phyloP scores from a whole-genome alignment of 2,113 vertebrate genomes.

The Platysteira castanea region DNA sequence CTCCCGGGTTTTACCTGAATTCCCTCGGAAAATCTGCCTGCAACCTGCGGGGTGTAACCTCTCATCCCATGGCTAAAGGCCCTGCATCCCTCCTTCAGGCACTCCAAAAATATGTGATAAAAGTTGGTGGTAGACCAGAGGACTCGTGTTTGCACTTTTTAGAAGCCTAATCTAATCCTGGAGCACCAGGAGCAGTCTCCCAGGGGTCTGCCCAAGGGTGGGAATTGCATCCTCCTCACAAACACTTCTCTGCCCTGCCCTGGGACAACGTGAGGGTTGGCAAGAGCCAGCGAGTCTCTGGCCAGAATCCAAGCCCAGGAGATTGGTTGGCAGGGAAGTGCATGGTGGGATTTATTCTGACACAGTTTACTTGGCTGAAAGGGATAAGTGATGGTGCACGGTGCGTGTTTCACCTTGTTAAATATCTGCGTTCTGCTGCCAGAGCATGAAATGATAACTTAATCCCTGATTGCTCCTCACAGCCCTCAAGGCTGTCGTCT shows the following conservation, averaged over 20 bases:
- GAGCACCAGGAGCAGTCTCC: not conserved
- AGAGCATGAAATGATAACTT: slow-evolving; percentile 6
- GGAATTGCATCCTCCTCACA: not conserved
- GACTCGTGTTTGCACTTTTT: not conserved
- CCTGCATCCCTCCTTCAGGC: not conserved
- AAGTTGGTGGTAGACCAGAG: not conserved
- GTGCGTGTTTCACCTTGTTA: slow-evolving; percentile 7
- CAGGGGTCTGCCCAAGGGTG: accelerated
- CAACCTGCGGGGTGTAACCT: not conserved
- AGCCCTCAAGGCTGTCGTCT: not conserved
- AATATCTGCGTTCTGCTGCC: not conserved
- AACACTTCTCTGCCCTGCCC: not conserved
- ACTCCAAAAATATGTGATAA: accelerated
- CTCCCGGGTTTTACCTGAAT: not conserved
- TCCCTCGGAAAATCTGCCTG: not conserved
- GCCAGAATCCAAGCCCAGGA: not conserved
- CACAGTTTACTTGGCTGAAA: not conserved
- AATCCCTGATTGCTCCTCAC: slow-evolving; percentile 6
- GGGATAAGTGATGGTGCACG: not conserved
- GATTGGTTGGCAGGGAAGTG: not conserved
- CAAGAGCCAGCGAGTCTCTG: not conserved
- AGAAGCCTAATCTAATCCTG: not conserved
- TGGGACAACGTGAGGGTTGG: not conserved
- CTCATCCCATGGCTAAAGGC: not conserved
- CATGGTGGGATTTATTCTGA: not conserved